Base-by-base conservation (phyloP, 2,113 vertebrate genomes). In the Gallinago paraguaiae region DNA sequence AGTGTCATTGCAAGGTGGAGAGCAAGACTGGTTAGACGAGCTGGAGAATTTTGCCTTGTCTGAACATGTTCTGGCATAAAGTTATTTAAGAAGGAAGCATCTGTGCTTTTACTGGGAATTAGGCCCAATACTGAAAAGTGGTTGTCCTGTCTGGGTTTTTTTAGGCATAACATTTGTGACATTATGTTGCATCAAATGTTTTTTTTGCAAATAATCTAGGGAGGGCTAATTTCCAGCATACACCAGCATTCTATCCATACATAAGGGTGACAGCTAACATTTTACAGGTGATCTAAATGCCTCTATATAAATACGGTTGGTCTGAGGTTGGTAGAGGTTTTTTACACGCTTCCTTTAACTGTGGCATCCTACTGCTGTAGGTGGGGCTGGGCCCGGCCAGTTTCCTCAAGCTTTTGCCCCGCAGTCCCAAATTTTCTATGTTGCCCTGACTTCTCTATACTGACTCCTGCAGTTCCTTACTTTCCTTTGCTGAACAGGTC, bases 211-310 rank as follows among this genome's bases (percentile, higher is more conserved):
- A 60, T 35, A 53, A 56, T 31, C 17, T 30, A 19, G 9, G 30
- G 30, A 77, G 18, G 69, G n/a, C 11, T 41, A 2, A 50, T 71
- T 88, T 60, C 53, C 72, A 53, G 13, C 4, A 1, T 22, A 23
- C 6, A 18, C 37, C 48, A 41, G 43, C 8, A 8, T 3, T 11
- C 30, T 1, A 17, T 33, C n/a, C 33, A 0, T 7, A 9, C 30
- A 2, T 4, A 6, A 50, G 15, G 23, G 10, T 10, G 31, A 18
- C 50, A 24, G 60, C 31, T 53, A 33, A 35, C 17, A 5, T 76
- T 64, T 30, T 48, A 64, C 27, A 16, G 28, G 13, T 24, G 18
- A 2, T 46, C 20, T 46, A 45, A 56, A 43, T 11, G 48, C 35
- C 4, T 30, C 48, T 51, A 0, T 27, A 39, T 51, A 56, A 75